phyloP scores from a whole-genome alignment of 92 coral and sea anemone species.

The Siderastrea siderea region DNA sequence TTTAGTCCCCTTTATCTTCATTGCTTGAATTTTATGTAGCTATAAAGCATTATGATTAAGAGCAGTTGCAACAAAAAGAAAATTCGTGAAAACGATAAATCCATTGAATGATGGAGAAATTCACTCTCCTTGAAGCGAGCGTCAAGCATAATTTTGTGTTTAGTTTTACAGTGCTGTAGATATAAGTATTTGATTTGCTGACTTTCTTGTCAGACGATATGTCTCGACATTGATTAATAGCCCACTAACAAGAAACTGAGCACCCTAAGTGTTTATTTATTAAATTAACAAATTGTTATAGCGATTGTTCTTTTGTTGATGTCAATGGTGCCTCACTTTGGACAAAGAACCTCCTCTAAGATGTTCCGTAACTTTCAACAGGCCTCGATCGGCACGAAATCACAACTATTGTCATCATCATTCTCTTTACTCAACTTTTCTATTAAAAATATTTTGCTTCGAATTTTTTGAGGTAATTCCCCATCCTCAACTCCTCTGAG shows the following conservation, averaged over 20 bases:
- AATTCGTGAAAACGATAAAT: not conserved
- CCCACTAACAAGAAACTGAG: slow-evolving; percentile 61
- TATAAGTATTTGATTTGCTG: not conserved
- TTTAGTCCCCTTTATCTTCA: too few species aligned
- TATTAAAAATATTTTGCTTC: not conserved
- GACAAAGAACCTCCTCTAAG: slow-evolving; percentile 31
- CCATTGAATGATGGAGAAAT: not conserved
- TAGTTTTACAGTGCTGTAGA: not conserved
- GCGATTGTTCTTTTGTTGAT: not conserved
- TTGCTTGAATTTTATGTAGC: too few species aligned
- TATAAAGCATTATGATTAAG: too few species aligned
- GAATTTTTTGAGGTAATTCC: not conserved
- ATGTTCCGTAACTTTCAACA: not conserved
- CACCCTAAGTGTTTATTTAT: slow-evolving; percentile 39
- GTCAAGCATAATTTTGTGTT: not conserved
- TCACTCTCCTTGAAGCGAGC: not conserved
- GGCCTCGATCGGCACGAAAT: slow-evolving; percentile 16
- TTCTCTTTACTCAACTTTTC: slow-evolving; percentile 4
- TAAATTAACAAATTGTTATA: slow-evolving; percentile 53
- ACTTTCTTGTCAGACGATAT: slow-evolving; percentile 24
- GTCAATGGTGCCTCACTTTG: not conserved
- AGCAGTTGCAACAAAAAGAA: too few species aligned
- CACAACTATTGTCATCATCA: not conserved
- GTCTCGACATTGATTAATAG: slow-evolving; percentile 67
- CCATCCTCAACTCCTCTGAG: not conserved